Base-by-base conservation (phyloP, 2,113 vertebrate genomes). In the Myiozetetes cayanensis region DNA sequence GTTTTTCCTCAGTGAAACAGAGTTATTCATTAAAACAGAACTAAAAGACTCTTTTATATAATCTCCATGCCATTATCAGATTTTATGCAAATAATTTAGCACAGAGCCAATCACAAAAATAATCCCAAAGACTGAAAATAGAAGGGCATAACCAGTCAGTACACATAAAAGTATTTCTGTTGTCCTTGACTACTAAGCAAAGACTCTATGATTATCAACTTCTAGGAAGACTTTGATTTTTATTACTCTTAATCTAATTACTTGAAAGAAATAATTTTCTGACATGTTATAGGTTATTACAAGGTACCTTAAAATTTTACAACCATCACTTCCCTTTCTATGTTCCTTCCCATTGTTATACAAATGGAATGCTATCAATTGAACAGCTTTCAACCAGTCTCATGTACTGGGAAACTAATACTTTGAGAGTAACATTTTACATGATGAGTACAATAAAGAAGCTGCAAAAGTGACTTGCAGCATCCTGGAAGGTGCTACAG, bases 21-120 rank as follows among this genome's bases (percentile, higher is more conserved):
- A 46, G 47, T 87, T 95, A 82, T 92, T 96, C 39, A 95, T 96
- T 93, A 96, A 22, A 52, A 91, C 37, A 71, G 62, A 91, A 77
- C 19, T 59, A 96, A 66, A 93, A 95, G 43, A 77, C 3, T 86
- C 15, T 92, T 94, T 95, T 63, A 53, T 85, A 52, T 66, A 90
- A 87, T 95, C 89, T 89, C 44, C 18, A 19, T 95, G 55, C 25
- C 35, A 39, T 88, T 96, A 89, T 90, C 55, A 89, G 68, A 87
- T 95, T 97, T 96, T 78, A 78, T 93, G 30, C 79, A 25, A 95
- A 94, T 90, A 94, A 95, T 90, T 94, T 85, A 96, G 37, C 59
- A 87, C 21, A 94, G 59, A 35, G 41, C 5, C 25, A 93, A 90
- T 94, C 89, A 96, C 62, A 72, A 90, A 96, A 95, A 61, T 44